These are phyloP conservation scores for Cyphomyrus plagiostoma DNA, from an alignment of 2,113 vertebrate genomes.

Conservation along the genomic window DNA sequence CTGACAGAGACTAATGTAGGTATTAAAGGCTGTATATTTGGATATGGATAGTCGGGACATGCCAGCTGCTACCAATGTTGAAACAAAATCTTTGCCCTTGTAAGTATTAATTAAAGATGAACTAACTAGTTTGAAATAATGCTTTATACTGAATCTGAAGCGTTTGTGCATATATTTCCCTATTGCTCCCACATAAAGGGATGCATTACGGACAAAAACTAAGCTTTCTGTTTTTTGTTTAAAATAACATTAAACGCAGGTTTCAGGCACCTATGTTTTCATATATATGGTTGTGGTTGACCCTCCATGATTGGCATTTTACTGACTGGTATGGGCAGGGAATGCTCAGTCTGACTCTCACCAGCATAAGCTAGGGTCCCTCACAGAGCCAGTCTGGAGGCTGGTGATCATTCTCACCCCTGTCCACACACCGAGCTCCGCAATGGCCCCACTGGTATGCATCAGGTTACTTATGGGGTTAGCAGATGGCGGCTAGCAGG, in stretches of 20 bases:
- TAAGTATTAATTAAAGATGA: background rate
- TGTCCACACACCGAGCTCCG: background rate
- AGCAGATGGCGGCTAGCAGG: background rate
- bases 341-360: background rate
- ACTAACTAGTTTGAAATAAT: background rate
- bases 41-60: background rate
- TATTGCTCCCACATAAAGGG: background rate
- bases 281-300: background rate
- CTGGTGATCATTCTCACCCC: background rate
- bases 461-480: conserved; percentile 4
- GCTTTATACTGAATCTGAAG: background rate
- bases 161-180: background rate
- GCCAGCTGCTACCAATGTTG: background rate
- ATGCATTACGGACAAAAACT: background rate
- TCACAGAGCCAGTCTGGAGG: background rate
- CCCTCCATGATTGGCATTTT: background rate
- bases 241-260: background rate
- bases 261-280: background rate
- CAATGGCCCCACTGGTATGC: background rate
- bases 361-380: background rate
- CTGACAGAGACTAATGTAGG: background rate
- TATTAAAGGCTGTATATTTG: background rate
- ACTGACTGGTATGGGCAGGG: background rate
- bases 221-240: background rate
- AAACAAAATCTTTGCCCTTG: background rate